phyloP scores from a whole-genome alignment of 1,140 invertebrate species.

The Drosophila santomea region DNA sequence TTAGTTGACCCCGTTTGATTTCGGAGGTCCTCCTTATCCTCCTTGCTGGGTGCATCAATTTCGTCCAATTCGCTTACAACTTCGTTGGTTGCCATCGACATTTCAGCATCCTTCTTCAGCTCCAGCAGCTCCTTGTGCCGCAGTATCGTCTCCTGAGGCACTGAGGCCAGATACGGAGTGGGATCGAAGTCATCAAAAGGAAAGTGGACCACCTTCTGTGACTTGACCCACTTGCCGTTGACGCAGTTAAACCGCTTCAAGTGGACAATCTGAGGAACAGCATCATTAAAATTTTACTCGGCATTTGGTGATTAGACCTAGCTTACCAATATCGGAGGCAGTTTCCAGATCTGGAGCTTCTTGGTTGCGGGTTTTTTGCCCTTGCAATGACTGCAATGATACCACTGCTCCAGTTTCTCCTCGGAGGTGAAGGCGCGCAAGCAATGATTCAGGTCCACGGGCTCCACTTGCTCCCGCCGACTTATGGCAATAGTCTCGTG shows the following conservation, averaged over 20 bases:
- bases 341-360: slow-evolving; percentile 94
- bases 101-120: slow-evolving; percentile 41
- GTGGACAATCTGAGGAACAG: slow-evolving; percentile 90
- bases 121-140: slow-evolving; percentile 87
- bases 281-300: neutral
- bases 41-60: slow-evolving; percentile 40
- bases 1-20: neutral
- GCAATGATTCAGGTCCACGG: slow-evolving; percentile 92
- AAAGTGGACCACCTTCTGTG: slow-evolving; percentile 95
- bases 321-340: slow-evolving; percentile 93
- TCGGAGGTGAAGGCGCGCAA: slow-evolving; percentile 93
- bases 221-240: slow-evolving; percentile 96
- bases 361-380: slow-evolving; percentile 93
- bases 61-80: slow-evolving; percentile 68
- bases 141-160: slow-evolving; percentile 90
- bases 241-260: slow-evolving; percentile 95
- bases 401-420: slow-evolving; percentile 93
- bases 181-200: slow-evolving; percentile 93
- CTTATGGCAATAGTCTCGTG: slow-evolving; percentile 90
- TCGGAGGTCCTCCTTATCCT: slow-evolving; percentile 3
- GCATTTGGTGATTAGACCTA: too few relatives aligned
- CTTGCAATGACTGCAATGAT: slow-evolving; percentile 93
- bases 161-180: slow-evolving; percentile 90
- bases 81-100: slow-evolving; percentile 36
- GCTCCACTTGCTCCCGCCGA: slow-evolving; percentile 89